Base-by-base conservation (phyloP, 2,888 invertebrate genomes). In the Diplazon laetatorius region DNA sequence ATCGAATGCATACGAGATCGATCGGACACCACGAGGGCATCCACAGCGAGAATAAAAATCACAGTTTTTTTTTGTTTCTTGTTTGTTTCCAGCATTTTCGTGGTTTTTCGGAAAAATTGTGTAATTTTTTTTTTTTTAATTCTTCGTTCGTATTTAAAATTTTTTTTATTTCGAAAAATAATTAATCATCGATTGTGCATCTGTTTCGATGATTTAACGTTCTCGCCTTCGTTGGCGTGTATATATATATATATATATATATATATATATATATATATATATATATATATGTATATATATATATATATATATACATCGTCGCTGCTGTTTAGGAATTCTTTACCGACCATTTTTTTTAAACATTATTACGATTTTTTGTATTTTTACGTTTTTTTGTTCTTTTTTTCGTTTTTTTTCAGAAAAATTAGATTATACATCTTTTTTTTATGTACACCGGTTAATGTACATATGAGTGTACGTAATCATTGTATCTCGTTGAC, bases 391-490 rank as follows among this genome's bases (percentile, higher is more conserved):
- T 9, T 52, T 3, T 20, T 65, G n/a, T 59, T 20, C 59, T 37
- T 39, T 50, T 59, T 37, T 68, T 35, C 48, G 57, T 71, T 63
- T 46, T 55, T 66, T 39, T 44, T 60, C 66, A 6, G 22, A 22
- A 44, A 42, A 20, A 6, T 60, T 14, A 39, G 63, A 55, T 70
- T 73, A 39, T 65, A 68, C 55, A 65, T 62, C 42, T 48, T 69
- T 63, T 57, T 69, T 62, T 30, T 77, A 69, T 75, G 75, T 80
- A 80, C 73, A 76, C 57, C 57, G 57, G 46, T 66, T 52, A 71
- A 72, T 80, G 74, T 77, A 76, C 76, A 77, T 50, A 66, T 48
- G 69, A 57, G 62, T 44, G 30, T 75, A 72, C 71, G 65, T 70
- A 76, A 68, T 75, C 72, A 60, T 52, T 50, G 14, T 50, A 39